phyloP scores from a whole-genome alignment of 2,888 invertebrate species.

The Pilophorus perplexus region DNA sequence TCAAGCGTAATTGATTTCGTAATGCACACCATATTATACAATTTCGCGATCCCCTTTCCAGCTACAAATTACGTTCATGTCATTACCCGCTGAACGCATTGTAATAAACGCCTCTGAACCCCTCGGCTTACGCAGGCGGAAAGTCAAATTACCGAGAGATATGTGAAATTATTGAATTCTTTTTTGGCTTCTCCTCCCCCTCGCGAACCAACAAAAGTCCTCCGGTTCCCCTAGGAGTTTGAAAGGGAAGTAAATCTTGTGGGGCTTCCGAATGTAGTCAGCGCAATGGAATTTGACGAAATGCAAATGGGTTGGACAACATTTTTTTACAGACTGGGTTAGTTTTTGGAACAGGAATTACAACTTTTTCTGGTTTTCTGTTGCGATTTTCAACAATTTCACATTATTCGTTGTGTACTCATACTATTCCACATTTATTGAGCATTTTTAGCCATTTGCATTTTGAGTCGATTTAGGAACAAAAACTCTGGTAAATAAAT shows the following conservation, averaged over 20 bases:
- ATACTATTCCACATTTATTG: no score
- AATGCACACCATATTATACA: slow-evolving; percentile 26
- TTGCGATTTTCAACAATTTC: no score
- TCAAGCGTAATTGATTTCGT: slow-evolving; percentile 26
- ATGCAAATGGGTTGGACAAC: not conserved
- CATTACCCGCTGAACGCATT: slow-evolving; percentile 24
- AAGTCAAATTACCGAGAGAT: slow-evolving; percentile 30
- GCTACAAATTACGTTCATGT: slow-evolving; percentile 16
- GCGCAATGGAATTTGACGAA: slow-evolving; percentile 10
- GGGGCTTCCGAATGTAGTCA: not conserved
- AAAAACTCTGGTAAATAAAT: no score
- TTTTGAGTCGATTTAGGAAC: no score
- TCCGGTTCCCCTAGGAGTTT: not conserved
- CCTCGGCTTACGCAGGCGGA: no score
- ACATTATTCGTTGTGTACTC: no score
- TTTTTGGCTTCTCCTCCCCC: not conserved
- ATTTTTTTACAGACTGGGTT: no score
- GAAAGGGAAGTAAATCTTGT: slow-evolving; percentile 6
- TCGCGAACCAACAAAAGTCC: slow-evolving; percentile 6
- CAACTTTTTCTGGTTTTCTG: no score
- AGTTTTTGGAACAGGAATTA: no score
- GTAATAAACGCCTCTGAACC: slow-evolving; percentile 16
- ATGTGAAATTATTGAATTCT: slow-evolving; percentile 34
- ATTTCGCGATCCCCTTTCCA: not conserved
- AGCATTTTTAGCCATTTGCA: no score